phyloP scores from a whole-genome alignment of 2,888 invertebrate genomes.

The Scrobipalpa costella region DNA sequence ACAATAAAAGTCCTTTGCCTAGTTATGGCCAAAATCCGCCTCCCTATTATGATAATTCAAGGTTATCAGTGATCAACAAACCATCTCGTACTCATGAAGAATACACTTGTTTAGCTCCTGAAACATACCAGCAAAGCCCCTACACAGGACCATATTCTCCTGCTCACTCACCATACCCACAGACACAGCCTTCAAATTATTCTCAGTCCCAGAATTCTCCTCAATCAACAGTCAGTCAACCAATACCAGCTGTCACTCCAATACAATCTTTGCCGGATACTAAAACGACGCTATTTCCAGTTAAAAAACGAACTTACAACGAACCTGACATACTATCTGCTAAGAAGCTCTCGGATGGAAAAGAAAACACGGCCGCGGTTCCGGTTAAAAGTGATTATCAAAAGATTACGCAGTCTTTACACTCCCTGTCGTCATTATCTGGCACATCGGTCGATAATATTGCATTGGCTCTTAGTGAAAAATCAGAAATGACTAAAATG shows the following conservation, averaged over 20 bases:
- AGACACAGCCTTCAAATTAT: slow-evolving; percentile 57
- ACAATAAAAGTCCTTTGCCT: slow-evolving; percentile 71
- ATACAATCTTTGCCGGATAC: slow-evolving; percentile 53
- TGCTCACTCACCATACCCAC: slow-evolving; percentile 63
- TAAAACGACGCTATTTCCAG: slow-evolving; percentile 79
- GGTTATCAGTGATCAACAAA: slow-evolving; percentile 69
- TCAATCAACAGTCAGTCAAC: slow-evolving; percentile 29
- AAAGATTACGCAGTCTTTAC: slow-evolving; percentile 50
- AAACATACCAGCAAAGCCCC: slow-evolving; percentile 76
- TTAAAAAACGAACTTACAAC: slow-evolving; percentile 83
- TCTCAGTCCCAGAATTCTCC: slow-evolving; percentile 59
- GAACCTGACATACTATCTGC: slow-evolving; percentile 71
- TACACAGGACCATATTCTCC: slow-evolving; percentile 69
- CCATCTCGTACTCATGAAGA: slow-evolving; percentile 78
- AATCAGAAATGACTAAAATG: slow-evolving; percentile 63
- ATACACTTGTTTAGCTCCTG: slow-evolving; percentile 78
- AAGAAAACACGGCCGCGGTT: slow-evolving; percentile 41
- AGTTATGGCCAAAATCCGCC: slow-evolving; percentile 75
- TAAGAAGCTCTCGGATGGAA: no score
- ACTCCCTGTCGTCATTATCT: no score
- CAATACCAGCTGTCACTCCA: slow-evolving; percentile 44
- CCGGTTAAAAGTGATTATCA: slow-evolving; percentile 56
- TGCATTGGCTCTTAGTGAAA: slow-evolving; percentile 66
- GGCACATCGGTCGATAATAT: slow-evolving; percentile 68
- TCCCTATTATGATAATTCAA: slow-evolving; percentile 83